Conservation (phyloP, 1,140 invertebrate genomes). For the Dreissena rostriformis region DNA sequence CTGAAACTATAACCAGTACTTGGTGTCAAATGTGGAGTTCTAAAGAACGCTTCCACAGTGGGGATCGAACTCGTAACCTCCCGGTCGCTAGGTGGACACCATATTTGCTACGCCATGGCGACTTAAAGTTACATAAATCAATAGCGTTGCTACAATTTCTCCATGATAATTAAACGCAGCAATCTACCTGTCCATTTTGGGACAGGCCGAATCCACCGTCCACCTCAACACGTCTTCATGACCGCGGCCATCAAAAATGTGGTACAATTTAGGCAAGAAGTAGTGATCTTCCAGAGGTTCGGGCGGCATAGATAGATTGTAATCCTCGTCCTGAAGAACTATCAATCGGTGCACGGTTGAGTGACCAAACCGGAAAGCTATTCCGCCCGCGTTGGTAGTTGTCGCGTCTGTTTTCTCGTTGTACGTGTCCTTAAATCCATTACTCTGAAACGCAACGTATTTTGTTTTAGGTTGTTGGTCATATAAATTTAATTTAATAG, state of each 20-base stretch:
- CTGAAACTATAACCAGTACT: too few relatives aligned
- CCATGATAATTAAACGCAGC: not conserved
- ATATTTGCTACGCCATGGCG: too few relatives aligned
- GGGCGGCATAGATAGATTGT: not conserved
- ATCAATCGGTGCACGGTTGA: not conserved
- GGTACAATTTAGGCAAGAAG: constrained; percentile 4
- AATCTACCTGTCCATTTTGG: constrained; percentile 14
- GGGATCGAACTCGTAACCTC: too few relatives aligned
- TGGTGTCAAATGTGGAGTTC: too few relatives aligned
- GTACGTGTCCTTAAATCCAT: constrained; percentile 5
- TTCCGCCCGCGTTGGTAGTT: not conserved
- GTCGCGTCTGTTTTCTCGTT: not conserved
- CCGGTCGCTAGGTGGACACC: too few relatives aligned
- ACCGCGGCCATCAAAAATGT: not conserved
- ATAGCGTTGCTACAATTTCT: too few relatives aligned
- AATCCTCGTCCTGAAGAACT: not conserved
- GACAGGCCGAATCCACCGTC: not conserved
- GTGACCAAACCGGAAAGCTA: constrained; percentile 36
- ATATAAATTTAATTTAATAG: too few relatives aligned
- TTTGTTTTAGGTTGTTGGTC: too few relatives aligned
- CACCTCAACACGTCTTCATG: constrained; percentile 12
- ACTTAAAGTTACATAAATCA: too few relatives aligned
- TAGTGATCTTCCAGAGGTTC: constrained; percentile 6
- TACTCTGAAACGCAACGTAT: not conserved
- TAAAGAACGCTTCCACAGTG: too few relatives aligned